Conservation (phyloP, 2,888 invertebrate species). For the Luperina nickerlii region DNA sequence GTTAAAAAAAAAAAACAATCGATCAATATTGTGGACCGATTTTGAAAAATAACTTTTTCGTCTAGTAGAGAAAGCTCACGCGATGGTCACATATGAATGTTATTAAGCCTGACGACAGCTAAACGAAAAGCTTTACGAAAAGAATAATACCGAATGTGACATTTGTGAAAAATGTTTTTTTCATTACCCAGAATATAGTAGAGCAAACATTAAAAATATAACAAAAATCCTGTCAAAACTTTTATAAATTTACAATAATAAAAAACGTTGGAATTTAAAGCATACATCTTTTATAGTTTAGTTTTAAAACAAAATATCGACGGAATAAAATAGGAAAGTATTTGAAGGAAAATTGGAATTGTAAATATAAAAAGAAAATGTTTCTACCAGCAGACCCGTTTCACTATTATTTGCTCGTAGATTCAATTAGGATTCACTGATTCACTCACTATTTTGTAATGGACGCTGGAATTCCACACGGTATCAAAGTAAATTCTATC, state of each 20-base stretch:
- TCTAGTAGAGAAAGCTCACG: not conserved
- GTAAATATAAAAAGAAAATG: constrained; percentile 40
- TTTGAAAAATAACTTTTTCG: not conserved
- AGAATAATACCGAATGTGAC: not conserved
- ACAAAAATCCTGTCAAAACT: not conserved
- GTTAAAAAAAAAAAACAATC: not conserved
- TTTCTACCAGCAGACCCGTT: not conserved
- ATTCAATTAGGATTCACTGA: constrained; percentile 39
- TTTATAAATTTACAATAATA: constrained; percentile 8
- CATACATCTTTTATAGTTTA: constrained; percentile 12
- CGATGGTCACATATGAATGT: not conserved
- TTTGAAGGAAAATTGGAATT: constrained; percentile 36
- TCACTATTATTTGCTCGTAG: constrained; percentile 20
- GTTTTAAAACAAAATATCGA: constrained; percentile 12
- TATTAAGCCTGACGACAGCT: not conserved
- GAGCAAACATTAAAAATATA: not conserved
- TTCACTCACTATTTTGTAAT: constrained; percentile 15
- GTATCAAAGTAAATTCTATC: not conserved
- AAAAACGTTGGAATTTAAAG: not conserved
- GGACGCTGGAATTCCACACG: constrained; percentile 4
- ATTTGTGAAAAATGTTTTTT: not conserved
- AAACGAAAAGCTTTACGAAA: not conserved
- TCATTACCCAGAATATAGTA: not conserved
- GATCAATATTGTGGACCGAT: not conserved
- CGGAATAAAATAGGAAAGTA: constrained; percentile 13